These are phyloP conservation scores for Nasonovia ribisnigri DNA, from an alignment of 2,888 invertebrate species.

Conservation along the genomic window DNA sequence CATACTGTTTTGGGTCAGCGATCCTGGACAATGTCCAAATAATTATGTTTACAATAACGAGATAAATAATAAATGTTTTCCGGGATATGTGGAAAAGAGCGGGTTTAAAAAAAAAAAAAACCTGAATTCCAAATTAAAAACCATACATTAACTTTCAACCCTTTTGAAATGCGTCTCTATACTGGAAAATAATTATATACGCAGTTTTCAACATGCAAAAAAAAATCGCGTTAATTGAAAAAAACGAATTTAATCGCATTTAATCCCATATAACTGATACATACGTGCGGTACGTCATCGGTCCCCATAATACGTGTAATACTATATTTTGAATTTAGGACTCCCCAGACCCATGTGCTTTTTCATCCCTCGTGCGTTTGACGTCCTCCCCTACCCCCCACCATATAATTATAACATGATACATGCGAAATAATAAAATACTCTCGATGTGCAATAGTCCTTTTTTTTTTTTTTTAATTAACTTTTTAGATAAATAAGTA, in stretches of 20 bases:
- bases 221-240: not conserved
- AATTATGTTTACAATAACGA: not conserved
- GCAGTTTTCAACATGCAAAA: not conserved
- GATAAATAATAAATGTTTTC: constrained; percentile 39
- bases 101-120: not conserved
- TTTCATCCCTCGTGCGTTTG: not conserved
- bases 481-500: not conserved
- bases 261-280: not conserved
- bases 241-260: not conserved
- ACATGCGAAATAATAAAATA: not conserved
- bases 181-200: not conserved
- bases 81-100: not conserved
- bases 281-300: not conserved
- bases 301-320: not conserved
- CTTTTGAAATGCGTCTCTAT: not conserved
- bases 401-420: not conserved
- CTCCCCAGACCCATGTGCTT: not conserved
- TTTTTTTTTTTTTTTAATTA: not conserved
- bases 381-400: not conserved
- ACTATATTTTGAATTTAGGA: not conserved
- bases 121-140: constrained; percentile 26
- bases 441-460: not conserved
- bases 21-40: constrained; percentile 32
- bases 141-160: constrained; percentile 22
- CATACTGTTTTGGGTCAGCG: not conserved